Base-by-base conservation (phyloP, 2,113 vertebrate species). In the Motacilla tschutschensis region DNA sequence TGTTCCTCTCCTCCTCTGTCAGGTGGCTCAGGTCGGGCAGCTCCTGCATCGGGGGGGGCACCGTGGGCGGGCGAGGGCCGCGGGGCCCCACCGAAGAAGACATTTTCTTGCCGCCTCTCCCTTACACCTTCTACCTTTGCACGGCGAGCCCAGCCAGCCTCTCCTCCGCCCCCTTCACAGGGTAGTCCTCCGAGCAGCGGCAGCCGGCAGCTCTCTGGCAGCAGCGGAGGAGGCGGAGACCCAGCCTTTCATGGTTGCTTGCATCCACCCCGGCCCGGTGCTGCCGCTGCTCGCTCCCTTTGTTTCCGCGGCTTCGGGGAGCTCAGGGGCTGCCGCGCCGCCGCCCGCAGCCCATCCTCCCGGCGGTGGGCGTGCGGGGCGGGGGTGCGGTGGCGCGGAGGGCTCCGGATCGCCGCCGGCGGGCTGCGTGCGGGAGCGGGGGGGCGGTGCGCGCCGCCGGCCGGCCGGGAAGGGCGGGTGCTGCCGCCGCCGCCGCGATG, bases 1-100 rank as follows among this genome's bases (percentile, higher is more conserved):
- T 98, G 97, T 97, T 98, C 96, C 99, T 97, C 97, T 99, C 99
- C 94, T 99, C 99, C 95, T 99, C 99, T 76, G 99, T 99, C 96
- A 99, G 98, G 96, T 99, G 99, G 97, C 99, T 99, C 93, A 99
- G 97, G 98, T 99, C 99, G 95, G 99, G 99, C 92, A 99, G 96
- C 95, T 99, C 98, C 95, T 97, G 98, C 98, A 99, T 99, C 83
- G 98, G 97, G 93, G 98, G 98, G 93, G 98, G 98, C 97, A 94
- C 98, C 92, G 98, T 96, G 96, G 98, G 98, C 97, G 98, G 98
- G 96, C 98, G 98, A 97, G 98, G 98, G 97, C 98, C 98, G 96
- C 98, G 98, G 98, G 98, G 98, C 97, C 98, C 98, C 98, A 98
- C 98, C 88, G 95, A 91, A 81, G 96, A 97, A 96, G 99, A 98